Evolutionary conservation across 2,888 invertebrate genomes (phyloP).

Genomic region (Arge pagana): DNA sequence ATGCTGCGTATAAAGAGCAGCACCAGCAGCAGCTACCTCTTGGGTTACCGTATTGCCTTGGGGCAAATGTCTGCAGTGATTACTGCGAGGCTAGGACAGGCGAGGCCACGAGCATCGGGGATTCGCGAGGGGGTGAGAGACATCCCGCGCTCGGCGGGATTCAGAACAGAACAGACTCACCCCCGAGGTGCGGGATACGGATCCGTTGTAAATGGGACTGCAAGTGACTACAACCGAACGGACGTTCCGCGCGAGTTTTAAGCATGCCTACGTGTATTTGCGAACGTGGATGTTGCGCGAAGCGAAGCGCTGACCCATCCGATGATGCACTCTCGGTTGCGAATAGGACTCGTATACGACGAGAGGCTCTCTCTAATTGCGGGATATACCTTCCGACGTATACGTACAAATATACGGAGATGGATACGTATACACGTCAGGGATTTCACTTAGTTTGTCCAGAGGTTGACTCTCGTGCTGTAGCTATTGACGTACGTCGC

Average conservation of each 20-base stretch:
- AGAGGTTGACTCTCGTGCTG: too few relatives aligned
- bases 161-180: not conserved
- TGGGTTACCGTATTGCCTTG: constrained; percentile 5
- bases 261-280: too few relatives aligned
- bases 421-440: too few relatives aligned
- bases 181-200: not conserved
- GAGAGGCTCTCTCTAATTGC: constrained; percentile 9
- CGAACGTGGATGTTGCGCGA: too few relatives aligned
- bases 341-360: constrained; percentile 1
- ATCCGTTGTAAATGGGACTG: constrained; percentile 11
- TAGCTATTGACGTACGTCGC: too few relatives aligned
- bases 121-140: not conserved
- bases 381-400: not conserved
- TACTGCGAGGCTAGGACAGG: constrained; percentile 4
- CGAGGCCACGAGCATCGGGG: not conserved
- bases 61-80: constrained; percentile 21
- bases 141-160: constrained; percentile 10
- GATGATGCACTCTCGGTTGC: constrained; percentile 1
- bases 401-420: not conserved
- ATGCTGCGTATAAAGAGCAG: constrained; percentile 7
- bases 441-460: too few relatives aligned
- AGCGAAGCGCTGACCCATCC: too few relatives aligned
- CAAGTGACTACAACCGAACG: constrained; percentile 18
- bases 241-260: too few relatives aligned
- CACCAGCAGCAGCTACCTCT: not conserved